Percentiles rank a stretch among this genome's conserved stretches.
Evolutionary conservation across 2,113 vertebrate genomes (phyloP).

Genomic region (Triplophysa rosa): DNA sequence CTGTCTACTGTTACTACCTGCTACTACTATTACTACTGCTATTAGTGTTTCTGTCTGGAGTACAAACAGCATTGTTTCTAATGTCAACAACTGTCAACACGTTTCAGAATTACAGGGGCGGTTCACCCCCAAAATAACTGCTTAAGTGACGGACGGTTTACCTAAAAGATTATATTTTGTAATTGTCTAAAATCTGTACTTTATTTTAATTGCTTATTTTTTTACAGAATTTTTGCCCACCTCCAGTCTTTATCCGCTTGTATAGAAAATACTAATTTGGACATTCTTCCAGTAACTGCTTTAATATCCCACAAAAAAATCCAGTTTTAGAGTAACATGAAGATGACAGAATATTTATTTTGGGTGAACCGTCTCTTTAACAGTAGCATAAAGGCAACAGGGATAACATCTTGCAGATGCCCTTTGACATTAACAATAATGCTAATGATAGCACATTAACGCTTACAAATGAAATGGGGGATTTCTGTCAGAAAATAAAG

Average conservation of each 20-base stretch:
- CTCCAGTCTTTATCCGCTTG: no score
- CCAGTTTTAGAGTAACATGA: no score
- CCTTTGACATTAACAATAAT: slow-evolving; percentile 22
- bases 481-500: slow-evolving; percentile 48
- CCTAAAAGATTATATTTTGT: not conserved
- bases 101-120: not conserved
- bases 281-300: no score
- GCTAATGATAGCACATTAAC: slow-evolving; percentile 11
- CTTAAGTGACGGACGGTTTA: not conserved
- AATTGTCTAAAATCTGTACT: not conserved
- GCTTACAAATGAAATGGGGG: slow-evolving; percentile 22
- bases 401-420: not conserved
- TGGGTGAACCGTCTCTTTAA: not conserved
- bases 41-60: slow-evolving; percentile 10
- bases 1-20: slow-evolving; percentile 34
- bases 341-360: not conserved
- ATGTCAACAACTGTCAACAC: not conserved
- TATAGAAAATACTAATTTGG: no score
- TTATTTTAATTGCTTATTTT: no score
- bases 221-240: no score
- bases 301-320: not conserved
- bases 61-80: not conserved
- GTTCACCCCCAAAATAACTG: not conserved
- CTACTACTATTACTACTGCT: slow-evolving; percentile 41
- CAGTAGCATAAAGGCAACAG: not conserved